These are phyloP conservation scores for Malacoraja senta DNA, from an alignment of 2,797 vertebrate genomes.

Conservation along the genomic window DNA sequence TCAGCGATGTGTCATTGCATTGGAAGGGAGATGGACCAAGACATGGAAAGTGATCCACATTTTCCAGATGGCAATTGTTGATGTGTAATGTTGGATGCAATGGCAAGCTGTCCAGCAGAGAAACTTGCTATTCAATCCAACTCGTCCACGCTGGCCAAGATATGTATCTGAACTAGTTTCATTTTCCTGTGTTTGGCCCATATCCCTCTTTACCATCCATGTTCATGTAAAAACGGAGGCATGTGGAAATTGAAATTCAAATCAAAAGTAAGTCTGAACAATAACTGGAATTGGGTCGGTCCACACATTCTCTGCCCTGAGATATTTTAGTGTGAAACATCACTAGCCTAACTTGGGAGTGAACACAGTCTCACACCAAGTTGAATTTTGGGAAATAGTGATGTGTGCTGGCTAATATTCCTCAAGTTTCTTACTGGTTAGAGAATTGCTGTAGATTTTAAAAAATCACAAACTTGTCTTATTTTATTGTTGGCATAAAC, in stretches of 20 bases:
- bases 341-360: neutral
- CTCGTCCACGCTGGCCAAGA: too few species aligned
- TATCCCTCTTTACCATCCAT: too few species aligned
- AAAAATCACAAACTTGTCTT: neutral
- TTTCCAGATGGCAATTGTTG: too few species aligned
- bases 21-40: too few species aligned
- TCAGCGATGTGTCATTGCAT: too few species aligned
- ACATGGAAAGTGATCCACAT: too few species aligned
- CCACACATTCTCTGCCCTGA: neutral
- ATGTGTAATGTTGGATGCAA: too few species aligned
- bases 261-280: neutral
- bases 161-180: too few species aligned
- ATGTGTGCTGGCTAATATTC: neutral
- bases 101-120: too few species aligned
- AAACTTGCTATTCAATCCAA: too few species aligned
- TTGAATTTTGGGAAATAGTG: neutral
- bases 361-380: neutral
- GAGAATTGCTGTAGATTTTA: neutral
- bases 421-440: neutral
- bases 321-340: neutral
- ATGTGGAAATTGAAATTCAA: neutral
- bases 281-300: neutral
- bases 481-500: neutral
- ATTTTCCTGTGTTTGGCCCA: too few species aligned
- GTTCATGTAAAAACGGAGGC: neutral